A percentile compares a stretch with the other conserved stretches of the same genome.
These are phyloP conservation scores for Tichodroma muraria DNA, from an alignment of 2,113 vertebrate genomes.

Conservation along the genomic window DNA sequence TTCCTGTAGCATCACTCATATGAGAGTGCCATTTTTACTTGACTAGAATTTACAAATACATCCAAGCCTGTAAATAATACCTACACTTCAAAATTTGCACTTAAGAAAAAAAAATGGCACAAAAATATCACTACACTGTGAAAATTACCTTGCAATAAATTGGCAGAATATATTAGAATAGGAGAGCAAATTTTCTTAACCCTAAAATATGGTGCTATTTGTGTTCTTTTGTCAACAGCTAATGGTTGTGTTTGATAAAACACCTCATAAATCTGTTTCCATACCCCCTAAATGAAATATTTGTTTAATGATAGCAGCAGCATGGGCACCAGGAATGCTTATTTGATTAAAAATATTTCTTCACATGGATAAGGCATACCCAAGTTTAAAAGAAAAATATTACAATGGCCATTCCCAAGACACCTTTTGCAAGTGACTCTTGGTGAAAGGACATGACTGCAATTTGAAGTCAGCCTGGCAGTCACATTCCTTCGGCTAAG, in stretches of 20 bases:
- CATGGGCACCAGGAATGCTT: not conserved
- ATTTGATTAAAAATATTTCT: not conserved
- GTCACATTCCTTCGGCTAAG: not conserved
- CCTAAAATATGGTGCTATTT: not conserved
- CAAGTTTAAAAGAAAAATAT: not conserved
- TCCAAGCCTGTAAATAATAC: not conserved
- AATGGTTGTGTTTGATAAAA: not conserved
- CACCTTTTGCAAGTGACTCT: not conserved
- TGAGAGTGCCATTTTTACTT: not conserved
- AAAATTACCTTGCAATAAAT: not conserved
- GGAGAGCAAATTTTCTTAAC: not conserved
- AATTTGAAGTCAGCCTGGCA: not conserved
- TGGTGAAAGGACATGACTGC: not conserved
- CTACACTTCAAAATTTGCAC: not conserved
- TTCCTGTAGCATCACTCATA: not conserved
- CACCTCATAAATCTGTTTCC: not conserved
- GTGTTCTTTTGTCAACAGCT: not conserved
- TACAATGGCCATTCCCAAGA: not conserved
- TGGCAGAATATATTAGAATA: not conserved
- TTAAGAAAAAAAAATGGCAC: not conserved
- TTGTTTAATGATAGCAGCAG: constrained; percentile 5
- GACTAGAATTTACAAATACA: not conserved
- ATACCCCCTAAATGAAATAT: not conserved
- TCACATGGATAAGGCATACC: not conserved
- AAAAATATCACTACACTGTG: not conserved